Percentiles rank a stretch among this genome's conserved stretches.
Evolutionary conservation across 2,888 invertebrate genomes (phyloP).

Genomic region (Ormyrus labotus): DNA sequence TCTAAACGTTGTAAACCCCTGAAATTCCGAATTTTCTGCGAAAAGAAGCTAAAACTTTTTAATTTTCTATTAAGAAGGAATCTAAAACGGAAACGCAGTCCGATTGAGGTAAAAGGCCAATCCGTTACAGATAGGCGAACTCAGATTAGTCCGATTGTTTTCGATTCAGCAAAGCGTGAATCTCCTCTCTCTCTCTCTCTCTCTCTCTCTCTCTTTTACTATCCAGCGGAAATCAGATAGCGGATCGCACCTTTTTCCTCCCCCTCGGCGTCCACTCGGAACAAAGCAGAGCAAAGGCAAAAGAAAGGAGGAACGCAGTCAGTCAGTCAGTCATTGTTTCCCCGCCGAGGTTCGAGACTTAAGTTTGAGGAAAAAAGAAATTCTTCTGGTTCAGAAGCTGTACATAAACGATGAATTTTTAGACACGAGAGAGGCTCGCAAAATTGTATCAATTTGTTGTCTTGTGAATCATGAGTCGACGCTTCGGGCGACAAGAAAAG

Average conservation of each 20-base stretch:
- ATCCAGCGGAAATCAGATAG: slow-evolving; percentile 44
- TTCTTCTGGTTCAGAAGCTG: slow-evolving; percentile 58
- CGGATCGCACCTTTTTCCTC: slow-evolving; percentile 33
- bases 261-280: slow-evolving; percentile 9
- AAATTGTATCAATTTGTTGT: slow-evolving; percentile 59
- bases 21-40: too few species aligned
- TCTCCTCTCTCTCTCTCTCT: slow-evolving; percentile 12
- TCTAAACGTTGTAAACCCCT: too few species aligned
- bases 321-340: neutral
- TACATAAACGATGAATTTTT: slow-evolving; percentile 54
- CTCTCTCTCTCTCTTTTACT: neutral
- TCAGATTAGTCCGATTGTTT: slow-evolving; percentile 45
- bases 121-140: slow-evolving; percentile 25
- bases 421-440: slow-evolving; percentile 57
- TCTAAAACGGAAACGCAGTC: neutral
- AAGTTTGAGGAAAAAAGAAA: neutral
- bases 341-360: neutral
- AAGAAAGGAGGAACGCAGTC: too few species aligned
- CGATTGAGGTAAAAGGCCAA: slow-evolving; percentile 26
- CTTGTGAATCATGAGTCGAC: slow-evolving; percentile 16
- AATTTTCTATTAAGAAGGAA: neutral
- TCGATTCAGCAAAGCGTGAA: slow-evolving; percentile 52
- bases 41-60: neutral
- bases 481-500: slow-evolving; percentile 13
- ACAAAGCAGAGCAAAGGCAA: neutral